Conservation (phyloP, 2,797 vertebrate genomes). For the Chanos chanos region DNA sequence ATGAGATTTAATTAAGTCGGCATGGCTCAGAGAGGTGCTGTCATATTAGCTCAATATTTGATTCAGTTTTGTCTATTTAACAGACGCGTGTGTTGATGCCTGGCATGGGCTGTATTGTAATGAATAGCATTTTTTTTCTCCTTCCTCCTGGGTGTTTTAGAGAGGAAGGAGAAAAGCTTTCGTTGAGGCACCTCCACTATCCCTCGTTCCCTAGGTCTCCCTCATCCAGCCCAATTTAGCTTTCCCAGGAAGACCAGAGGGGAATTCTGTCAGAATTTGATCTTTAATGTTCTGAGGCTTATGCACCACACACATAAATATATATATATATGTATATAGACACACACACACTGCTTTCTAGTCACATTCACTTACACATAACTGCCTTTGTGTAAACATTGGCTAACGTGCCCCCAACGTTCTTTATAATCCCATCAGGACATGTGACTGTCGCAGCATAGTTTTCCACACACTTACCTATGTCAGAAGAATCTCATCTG, state of each 20-base stretch:
- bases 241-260: background rate
- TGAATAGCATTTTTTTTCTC: slow-evolving; percentile 20
- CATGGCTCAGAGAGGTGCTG: slow-evolving; percentile 6
- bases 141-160: background rate
- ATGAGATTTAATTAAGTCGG: slow-evolving; percentile 18
- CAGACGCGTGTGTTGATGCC: background rate
- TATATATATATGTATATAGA: no score
- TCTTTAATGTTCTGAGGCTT: no score
- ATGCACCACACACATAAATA: no score
- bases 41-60: slow-evolving; percentile 29
- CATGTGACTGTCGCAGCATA: no score
- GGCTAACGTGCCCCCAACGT: no score
- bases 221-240: background rate
- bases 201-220: background rate
- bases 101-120: slow-evolving; percentile 5
- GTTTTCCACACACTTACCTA: no score
- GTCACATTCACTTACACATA: no score
- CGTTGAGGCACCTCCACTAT: background rate
- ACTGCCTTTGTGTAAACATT: no score
- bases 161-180: background rate
- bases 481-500: no score
- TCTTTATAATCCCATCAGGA: no score
- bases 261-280: background rate
- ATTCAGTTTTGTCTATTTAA: slow-evolving; percentile 37
- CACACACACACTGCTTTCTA: no score